phyloP scores from a whole-genome alignment of 2,888 invertebrate species.

The Phlogophora meticulosa region DNA sequence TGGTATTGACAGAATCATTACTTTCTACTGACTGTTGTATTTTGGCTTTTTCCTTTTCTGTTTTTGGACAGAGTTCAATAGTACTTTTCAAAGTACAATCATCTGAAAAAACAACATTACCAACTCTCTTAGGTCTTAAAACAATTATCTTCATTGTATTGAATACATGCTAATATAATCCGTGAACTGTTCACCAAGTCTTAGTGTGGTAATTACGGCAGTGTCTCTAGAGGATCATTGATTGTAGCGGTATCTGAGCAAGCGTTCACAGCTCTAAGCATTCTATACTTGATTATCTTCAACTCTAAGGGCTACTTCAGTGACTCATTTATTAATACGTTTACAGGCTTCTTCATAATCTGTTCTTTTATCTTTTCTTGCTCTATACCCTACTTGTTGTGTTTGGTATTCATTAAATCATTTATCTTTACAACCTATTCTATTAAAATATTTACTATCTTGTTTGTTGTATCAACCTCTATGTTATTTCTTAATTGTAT shows the following conservation, averaged over 20 bases:
- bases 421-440: not conserved
- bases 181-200: conserved; percentile 45
- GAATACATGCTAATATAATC: conserved; percentile 19
- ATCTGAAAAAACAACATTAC: not conserved
- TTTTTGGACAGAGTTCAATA: not conserved
- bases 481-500: not conserved
- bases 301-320: conserved; percentile 1
- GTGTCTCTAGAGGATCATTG: conserved; percentile 42
- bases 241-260: conserved; percentile 34
- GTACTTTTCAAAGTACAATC: conserved; percentile 1
- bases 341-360: not conserved
- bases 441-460: not conserved
- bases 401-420: conserved; percentile 3
- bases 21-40: conserved; percentile 15
- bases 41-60: not conserved
- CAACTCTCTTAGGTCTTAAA: too few species aligned
- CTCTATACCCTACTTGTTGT: not conserved
- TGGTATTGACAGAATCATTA: conserved; percentile 49
- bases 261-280: conserved; percentile 28
- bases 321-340: not conserved
- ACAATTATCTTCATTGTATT: not conserved
- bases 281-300: conserved; percentile 32
- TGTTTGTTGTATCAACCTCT: not conserved
- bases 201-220: conserved; percentile 43
- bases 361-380: not conserved